Conservation (phyloP, 2,888 invertebrate genomes). For the Leucania comma region DNA sequence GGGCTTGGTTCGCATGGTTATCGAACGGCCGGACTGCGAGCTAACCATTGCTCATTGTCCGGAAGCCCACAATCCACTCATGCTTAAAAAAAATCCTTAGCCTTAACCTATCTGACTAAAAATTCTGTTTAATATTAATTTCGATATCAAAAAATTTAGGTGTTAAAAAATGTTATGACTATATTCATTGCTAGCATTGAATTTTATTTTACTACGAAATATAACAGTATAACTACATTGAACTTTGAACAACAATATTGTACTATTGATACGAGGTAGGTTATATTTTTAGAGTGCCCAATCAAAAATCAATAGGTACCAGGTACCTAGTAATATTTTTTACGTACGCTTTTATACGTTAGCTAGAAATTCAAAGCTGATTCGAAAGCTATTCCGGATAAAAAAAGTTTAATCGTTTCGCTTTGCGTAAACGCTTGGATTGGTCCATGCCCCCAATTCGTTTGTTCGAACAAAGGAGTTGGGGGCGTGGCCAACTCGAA, state of each 20-base stretch:
- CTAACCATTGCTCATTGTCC: too few relatives aligned
- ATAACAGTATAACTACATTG: too few relatives aligned
- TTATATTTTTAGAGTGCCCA: conserved; percentile 25
- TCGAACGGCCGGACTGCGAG: too few relatives aligned
- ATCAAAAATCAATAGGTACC: conserved; percentile 20
- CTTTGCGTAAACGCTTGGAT: too few relatives aligned
- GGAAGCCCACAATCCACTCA: too few relatives aligned
- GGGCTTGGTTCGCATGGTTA: too few relatives aligned
- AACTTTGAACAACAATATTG: background rate
- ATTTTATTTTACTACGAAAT: conserved; percentile 31
- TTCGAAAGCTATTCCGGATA: conserved; percentile 1
- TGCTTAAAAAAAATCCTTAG: too few relatives aligned
- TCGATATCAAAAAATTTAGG: background rate
- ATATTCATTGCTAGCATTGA: background rate
- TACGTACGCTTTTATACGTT: conserved; percentile 4
- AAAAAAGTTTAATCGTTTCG: too few relatives aligned
- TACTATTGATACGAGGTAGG: background rate
- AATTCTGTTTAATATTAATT: too few relatives aligned
- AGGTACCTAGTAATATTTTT: background rate
- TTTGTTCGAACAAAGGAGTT: too few relatives aligned
- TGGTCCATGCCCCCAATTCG: too few relatives aligned
- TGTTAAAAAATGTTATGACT: background rate
- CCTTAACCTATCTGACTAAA: background rate
- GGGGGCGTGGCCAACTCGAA: too few relatives aligned
- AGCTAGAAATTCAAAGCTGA: background rate